Conservation (phyloP, 2,797 vertebrate genomes). For the Lerista edwardsae region DNA sequence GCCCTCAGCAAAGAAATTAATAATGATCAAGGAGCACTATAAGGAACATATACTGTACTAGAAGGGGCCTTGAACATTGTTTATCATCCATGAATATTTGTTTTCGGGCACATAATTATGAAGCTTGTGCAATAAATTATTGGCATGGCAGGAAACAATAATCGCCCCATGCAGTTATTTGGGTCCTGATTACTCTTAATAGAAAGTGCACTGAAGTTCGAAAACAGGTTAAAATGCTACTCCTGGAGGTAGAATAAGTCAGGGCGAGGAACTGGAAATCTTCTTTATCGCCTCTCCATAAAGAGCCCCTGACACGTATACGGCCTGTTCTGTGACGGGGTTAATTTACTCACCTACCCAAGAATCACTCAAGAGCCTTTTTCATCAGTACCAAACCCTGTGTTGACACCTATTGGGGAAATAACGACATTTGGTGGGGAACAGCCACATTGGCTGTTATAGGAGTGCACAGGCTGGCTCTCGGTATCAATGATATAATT, state of each 20-base stretch:
- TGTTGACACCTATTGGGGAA: slow-evolving; percentile 2
- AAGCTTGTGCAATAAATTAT: slow-evolving; percentile 41
- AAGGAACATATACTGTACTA: slow-evolving; percentile 21
- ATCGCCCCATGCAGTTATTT: slow-evolving; percentile 18
- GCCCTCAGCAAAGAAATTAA: slow-evolving; percentile 38
- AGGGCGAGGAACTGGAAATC: slow-evolving; percentile 13
- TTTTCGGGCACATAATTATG: slow-evolving; percentile 33
- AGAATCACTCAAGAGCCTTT: neutral
- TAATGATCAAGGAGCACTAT: slow-evolving; percentile 19
- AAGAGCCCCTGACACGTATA: slow-evolving; percentile 43
- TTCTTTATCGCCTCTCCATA: slow-evolving; percentile 27
- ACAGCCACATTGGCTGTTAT: neutral
- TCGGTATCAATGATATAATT: neutral
- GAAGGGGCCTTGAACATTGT: slow-evolving; percentile 27
- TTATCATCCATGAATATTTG: slow-evolving; percentile 33
- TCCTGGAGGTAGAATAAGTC: slow-evolving; percentile 32
- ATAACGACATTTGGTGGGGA: neutral
- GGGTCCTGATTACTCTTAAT: slow-evolving; percentile 16
- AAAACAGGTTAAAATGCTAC: slow-evolving; percentile 34
- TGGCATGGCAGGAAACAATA: slow-evolving; percentile 39
- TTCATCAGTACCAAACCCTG: slow-evolving; percentile 1
- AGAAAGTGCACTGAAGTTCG: slow-evolving; percentile 37
- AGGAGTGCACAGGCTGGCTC: accelerated
- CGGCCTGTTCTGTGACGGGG: neutral
- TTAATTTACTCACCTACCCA: slow-evolving; percentile 32